Base-by-base conservation (phyloP, 2,113 vertebrate genomes). In the Perccottus glenii region DNA sequence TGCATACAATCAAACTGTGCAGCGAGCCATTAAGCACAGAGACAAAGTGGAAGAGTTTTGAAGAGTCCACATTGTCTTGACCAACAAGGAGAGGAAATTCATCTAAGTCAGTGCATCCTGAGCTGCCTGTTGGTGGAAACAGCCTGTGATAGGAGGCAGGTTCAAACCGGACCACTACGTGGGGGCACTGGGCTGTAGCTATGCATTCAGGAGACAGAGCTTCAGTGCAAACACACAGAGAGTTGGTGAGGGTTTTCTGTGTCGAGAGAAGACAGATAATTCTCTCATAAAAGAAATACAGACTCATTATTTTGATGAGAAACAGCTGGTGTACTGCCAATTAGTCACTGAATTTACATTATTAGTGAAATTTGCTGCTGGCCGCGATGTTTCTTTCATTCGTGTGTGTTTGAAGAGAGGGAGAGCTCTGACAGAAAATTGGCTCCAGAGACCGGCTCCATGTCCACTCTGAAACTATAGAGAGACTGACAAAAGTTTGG, bases 301-400 rank as follows among this genome's bases (percentile, higher is more conserved):
- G 70, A 78, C 77, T 90, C 88, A 88, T 91, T 90, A 90, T 88
- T 92, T 77, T 83, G 77, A 86, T 87, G 83, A 57, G 82, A 90
- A 90, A 90, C 92, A 91, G 90, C 90, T 91, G 90, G 87, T 85
- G 84, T 82, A 67, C 82, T 61, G 79, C 84, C 85, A 92, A 89
- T 93, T 93, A 91, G 86, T 42, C 47, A 42, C 70, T 60, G 80
- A 85, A 90, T 88, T 89, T 89, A 89, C 85, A 88, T 87, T 91
- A 91, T 90, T 89, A 87, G 81, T 83, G 60, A 83, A 81, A 84
- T 88, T 81, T 85, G 85, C 83, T 89, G 74, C 70, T 74, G 85
- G 86, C 85, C 64, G 74, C 84, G 64, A 70, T 75, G 59, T 48
- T 36, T 62, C 69, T 78, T 73, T 45, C 11, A 5, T 44, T 1